These are phyloP conservation scores for Egretta garzetta DNA, from an alignment of 2,113 vertebrate genomes.

Conservation along the genomic window DNA sequence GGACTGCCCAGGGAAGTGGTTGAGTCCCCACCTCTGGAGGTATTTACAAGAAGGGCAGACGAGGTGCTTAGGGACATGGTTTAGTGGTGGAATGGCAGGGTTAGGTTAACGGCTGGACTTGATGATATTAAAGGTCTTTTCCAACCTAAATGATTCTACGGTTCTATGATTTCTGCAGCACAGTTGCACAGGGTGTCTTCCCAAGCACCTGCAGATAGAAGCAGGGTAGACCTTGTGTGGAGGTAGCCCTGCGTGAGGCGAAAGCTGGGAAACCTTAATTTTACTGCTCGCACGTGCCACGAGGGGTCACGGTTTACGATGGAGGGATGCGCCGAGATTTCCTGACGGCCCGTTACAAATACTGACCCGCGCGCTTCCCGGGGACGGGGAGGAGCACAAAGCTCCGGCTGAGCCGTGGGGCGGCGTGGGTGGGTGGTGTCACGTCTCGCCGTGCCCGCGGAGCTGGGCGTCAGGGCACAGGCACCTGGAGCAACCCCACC, in stretches of 20 bases:
- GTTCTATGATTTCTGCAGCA: neutral
- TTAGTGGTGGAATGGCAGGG: too few species aligned
- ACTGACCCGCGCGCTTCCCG: accelerated
- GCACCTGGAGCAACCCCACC: neutral
- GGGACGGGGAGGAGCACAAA: neutral
- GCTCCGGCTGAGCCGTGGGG: neutral
- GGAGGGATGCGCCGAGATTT: neutral
- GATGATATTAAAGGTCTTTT: too few species aligned
- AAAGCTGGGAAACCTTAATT: neutral
- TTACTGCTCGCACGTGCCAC: neutral
- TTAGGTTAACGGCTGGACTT: too few species aligned
- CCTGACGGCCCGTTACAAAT: neutral
- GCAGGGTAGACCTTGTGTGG: neutral
- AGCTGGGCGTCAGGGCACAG: neutral
- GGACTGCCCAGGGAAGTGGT: too few species aligned
- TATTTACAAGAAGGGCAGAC: too few species aligned
- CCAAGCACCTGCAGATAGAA: neutral
- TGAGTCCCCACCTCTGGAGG: too few species aligned
- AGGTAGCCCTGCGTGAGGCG: accelerated
- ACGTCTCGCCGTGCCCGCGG: accelerated
- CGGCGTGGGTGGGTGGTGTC: neutral
- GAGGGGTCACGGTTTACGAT: neutral
- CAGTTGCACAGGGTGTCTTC: neutral
- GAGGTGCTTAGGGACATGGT: too few species aligned
- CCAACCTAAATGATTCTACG: too few species aligned